phyloP scores from a whole-genome alignment of 2,888 invertebrate genomes.

The Alviniconcha strummeri region DNA sequence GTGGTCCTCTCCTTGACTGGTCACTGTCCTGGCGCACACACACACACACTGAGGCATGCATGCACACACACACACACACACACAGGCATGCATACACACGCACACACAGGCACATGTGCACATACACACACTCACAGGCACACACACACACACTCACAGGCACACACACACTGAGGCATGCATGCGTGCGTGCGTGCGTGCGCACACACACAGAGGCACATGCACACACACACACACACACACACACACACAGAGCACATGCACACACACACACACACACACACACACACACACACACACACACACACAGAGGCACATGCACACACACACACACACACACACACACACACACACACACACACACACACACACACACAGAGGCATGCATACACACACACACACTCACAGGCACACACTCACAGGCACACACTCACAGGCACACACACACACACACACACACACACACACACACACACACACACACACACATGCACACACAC shows the following conservation, averaged over 20 bases:
- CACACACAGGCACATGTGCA: not conserved
- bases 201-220: too few species aligned
- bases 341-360: not conserved
- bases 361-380: not conserved
- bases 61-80: not conserved
- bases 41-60: not conserved
- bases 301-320: too few species aligned
- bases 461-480: not conserved
- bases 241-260: too few species aligned
- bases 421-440: not conserved
- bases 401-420: not conserved
- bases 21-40: slow-evolving; percentile 1
- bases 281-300: not conserved
- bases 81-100: not conserved
- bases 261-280: not conserved
- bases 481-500: too few species aligned
- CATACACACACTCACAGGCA: too few species aligned
- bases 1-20: slow-evolving; percentile 85
- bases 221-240: too few species aligned
- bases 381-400: not conserved
- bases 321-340: not conserved
- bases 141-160: too few species aligned
- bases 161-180: too few species aligned
- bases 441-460: not conserved
- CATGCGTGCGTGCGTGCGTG: too few species aligned